Percentiles rank a stretch among this genome's conserved stretches.
Conservation (phyloP, 2,113 vertebrate genomes). For the Pteronura brasiliensis region DNA sequence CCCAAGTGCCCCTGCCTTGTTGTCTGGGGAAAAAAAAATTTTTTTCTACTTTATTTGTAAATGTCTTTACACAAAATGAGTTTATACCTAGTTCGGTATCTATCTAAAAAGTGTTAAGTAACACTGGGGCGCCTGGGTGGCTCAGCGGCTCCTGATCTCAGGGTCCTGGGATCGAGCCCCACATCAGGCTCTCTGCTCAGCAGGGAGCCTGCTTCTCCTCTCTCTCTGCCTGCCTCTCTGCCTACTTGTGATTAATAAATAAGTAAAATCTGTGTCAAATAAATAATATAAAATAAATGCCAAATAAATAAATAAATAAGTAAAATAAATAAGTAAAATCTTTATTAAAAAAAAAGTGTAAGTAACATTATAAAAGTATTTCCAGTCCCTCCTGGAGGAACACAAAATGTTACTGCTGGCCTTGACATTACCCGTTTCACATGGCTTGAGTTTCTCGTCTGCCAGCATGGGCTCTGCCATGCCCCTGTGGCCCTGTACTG, state of each 20-base stretch:
- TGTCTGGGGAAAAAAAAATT: neutral
- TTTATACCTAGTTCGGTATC: neutral
- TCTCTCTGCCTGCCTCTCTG: no score
- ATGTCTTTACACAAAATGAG: neutral
- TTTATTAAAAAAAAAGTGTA: neutral
- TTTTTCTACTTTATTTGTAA: neutral
- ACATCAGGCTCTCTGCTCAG: no score
- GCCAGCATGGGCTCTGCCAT: neutral
- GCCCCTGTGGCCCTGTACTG: accelerated
- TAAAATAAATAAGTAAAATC: no score
- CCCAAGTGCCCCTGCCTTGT: neutral
- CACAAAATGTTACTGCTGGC: neutral
- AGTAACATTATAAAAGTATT: neutral
- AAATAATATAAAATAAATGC: no score
- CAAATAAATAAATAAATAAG: no score
- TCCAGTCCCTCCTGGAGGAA: neutral
- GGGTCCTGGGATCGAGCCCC: no score
- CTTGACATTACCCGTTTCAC: neutral
- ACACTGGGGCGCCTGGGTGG: no score
- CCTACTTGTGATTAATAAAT: no score
- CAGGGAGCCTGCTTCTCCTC: no score
- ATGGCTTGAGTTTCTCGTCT: neutral
- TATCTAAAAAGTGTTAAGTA: neutral
- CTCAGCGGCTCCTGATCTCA: no score
- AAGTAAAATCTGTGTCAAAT: no score